Percentiles rank a stretch among this genome's conserved stretches.
Conservation (phyloP, 2,113 vertebrate genomes). For the Hylia prasina region DNA sequence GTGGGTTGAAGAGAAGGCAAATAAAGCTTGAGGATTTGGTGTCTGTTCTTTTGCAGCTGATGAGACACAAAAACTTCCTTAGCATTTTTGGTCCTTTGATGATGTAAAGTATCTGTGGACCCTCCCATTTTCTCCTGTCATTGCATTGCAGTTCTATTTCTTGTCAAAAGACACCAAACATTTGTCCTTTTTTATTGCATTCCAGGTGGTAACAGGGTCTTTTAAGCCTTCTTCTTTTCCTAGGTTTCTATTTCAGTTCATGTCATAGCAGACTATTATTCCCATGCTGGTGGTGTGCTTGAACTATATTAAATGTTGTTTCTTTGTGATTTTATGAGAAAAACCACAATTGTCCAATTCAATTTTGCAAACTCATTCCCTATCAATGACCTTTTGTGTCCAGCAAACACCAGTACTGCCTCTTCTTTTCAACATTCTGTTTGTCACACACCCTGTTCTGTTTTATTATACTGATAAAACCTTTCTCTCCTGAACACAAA, state of each 20-base stretch:
- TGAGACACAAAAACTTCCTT: not conserved
- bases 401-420: not conserved
- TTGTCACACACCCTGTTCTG: not conserved
- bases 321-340: slow-evolving; percentile 22
- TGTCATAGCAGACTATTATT: not conserved
- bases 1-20: slow-evolving; percentile 28
- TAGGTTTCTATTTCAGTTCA: slow-evolving; percentile 14
- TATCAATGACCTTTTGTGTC: not conserved
- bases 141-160: slow-evolving; percentile 5
- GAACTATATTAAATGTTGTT: not conserved
- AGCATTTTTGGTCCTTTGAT: not conserved
- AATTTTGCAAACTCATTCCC: not conserved
- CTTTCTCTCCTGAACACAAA: not conserved
- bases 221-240: slow-evolving; percentile 1
- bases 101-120: not conserved
- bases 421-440: not conserved
- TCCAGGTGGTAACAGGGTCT: not conserved
- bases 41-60: slow-evolving; percentile 4
- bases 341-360: not conserved
- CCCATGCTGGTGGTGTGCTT: not conserved
- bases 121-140: not conserved
- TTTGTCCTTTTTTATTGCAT: not conserved
- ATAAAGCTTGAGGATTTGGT: slow-evolving; percentile 35
- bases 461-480: not conserved
- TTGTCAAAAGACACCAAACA: not conserved